Evolutionary conservation across 1,140 invertebrate genomes (phyloP).

Genomic region (Lordiphosa stackelbergi): DNA sequence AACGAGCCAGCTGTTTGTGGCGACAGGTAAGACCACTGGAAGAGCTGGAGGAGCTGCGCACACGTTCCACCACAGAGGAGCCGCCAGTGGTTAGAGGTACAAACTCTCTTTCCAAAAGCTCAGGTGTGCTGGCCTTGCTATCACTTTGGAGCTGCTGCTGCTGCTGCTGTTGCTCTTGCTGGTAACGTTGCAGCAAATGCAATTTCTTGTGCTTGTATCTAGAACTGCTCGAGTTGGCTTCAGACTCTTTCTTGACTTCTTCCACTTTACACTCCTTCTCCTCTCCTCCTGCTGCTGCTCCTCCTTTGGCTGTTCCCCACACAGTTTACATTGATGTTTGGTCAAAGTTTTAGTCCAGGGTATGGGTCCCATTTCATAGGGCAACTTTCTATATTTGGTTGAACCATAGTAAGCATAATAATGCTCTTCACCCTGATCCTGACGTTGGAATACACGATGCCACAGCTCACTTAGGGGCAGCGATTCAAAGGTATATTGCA

Average conservation of each 20-base stretch:
- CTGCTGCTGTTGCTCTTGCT: constrained; percentile 60
- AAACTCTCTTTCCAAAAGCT: constrained; percentile 58
- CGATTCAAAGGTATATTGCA: constrained; percentile 87
- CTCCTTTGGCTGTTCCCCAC: constrained; percentile 14
- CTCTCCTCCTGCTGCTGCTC: constrained; percentile 2
- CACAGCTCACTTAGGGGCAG: constrained; percentile 85
- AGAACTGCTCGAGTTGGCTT: constrained; percentile 19
- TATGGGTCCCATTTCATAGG: constrained; percentile 85
- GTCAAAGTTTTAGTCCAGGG: constrained; percentile 77
- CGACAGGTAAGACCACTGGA: constrained; percentile 53
- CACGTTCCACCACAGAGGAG: constrained; percentile 41
- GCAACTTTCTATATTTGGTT: constrained; percentile 82
- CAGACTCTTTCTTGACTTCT: constrained; percentile 10
- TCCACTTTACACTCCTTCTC: constrained; percentile 19
- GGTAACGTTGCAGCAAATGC: constrained; percentile 64
- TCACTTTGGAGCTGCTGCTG: constrained; percentile 59
- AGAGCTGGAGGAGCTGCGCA: constrained; percentile 51
- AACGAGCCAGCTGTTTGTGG: constrained; percentile 73
- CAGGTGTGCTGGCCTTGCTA: constrained; percentile 69
- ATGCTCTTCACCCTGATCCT: constrained; percentile 83
- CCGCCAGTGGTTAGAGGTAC: constrained; percentile 29
- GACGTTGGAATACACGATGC: constrained; percentile 86
- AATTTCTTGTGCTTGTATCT: constrained; percentile 67
- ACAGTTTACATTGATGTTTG: constrained; percentile 67
- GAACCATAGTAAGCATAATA: constrained; percentile 69